Conservation (phyloP, 2,113 vertebrate species). For the Xiphophorus maculatus region DNA sequence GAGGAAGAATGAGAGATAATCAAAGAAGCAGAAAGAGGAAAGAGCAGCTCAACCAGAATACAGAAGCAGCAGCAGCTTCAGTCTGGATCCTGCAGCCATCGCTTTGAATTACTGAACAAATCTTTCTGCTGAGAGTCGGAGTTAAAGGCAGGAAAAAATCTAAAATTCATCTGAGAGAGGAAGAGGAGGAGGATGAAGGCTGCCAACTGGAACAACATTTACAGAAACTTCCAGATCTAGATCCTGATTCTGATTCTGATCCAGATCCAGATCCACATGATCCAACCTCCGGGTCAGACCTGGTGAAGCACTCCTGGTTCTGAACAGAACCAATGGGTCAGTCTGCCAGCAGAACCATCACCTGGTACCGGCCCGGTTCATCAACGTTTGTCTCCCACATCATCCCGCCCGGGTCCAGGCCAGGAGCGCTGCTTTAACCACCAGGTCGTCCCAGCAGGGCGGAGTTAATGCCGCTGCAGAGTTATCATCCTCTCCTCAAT, state of each 20-base stretch:
- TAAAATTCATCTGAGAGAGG: conserved; percentile 93
- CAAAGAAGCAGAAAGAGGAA: conserved; percentile 61
- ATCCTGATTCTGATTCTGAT: too few relatives aligned
- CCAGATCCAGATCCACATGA: too few relatives aligned
- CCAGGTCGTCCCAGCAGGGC: conserved; percentile 21
- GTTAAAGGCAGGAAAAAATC: conserved; percentile 78
- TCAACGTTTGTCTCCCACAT: not conserved
- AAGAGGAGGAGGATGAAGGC: conserved; percentile 69
- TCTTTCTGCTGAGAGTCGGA: conserved; percentile 86
- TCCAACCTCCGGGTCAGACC: too few relatives aligned
- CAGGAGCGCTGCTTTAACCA: conserved; percentile 41
- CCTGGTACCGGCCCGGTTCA: not conserved
- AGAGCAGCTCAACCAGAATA: conserved; percentile 84
- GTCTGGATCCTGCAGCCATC: conserved; percentile 92
- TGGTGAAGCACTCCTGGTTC: too few relatives aligned
- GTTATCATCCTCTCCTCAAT: conserved; percentile 23
- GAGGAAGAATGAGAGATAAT: conserved; percentile 57
- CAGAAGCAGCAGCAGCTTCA: conserved; percentile 78
- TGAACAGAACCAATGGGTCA: too few relatives aligned
- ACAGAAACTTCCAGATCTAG: conserved; percentile 83
- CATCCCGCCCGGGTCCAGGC: not conserved
- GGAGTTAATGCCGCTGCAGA: conserved; percentile 47
- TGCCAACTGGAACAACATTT: conserved; percentile 89
- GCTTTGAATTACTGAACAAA: conserved; percentile 92
- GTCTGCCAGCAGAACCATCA: too few relatives aligned